Evolutionary conservation across 2,888 invertebrate genomes (phyloP), one percentile per base, ranked within the genome.

Genomic region (Mactromeris polynyma): DNA sequence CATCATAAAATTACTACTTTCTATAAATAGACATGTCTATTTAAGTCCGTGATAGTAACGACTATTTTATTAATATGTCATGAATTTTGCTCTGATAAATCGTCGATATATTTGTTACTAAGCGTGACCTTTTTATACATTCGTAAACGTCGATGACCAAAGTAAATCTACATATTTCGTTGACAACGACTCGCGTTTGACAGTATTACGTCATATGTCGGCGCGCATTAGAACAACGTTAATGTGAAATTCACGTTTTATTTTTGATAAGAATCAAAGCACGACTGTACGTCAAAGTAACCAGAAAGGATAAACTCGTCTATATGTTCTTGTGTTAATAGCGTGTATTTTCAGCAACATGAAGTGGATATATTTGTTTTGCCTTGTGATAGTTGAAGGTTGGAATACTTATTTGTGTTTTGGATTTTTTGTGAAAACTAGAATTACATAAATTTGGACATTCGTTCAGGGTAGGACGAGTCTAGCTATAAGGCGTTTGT

Each of bases 281-380:
- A 6, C 3, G 31, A 14, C 14, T 17, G 36, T 36, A 73, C 73
- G 73, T 33, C 73, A 17, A 36, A 17, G 36, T 17, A 36, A 17
- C 14, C 4, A 33, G 2, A 33, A 33, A 33, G 73, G 73, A 73
- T 73, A 19, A 11, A 19, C 19, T 11, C 73, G 73, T 58, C 26
- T 9, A 58, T 58, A 9, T 73, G 73, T 73, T 73, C 26, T 19
- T 73, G 73, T 73, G 33, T 36, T 73, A 33, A 73, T 36, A 26
- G 33, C 17, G 31, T 1, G 17, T 14, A 73, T 73, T 33, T 6
- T 33, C 21, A 33, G 26, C 33, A 73, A 33, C 33, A 73, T 73
- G 73, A 73, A 73, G 73, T 73, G 73, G 73, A 73, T 73, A 33
- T 73, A 73, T 19, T 33, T 73, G 19, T 17, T 73, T 33, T 73